Base-by-base conservation (phyloP, 2,888 invertebrate genomes). In the Loripinus fragilis region DNA sequence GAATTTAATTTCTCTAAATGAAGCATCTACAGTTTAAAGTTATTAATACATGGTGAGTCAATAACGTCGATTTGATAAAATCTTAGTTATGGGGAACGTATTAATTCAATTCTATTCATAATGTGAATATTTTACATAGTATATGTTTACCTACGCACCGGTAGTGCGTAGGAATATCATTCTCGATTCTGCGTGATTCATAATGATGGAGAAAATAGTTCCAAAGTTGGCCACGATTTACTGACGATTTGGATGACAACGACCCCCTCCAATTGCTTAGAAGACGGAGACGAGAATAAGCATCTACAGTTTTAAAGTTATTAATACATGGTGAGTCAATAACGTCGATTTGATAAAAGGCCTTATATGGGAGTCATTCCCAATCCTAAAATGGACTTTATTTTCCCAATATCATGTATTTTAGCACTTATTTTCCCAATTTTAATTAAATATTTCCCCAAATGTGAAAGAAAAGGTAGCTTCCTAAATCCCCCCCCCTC, bases 11-110 rank as follows among this genome's bases (percentile, higher is more conserved):
- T 10, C 41, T 28, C n/a, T 35, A 28, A 33, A 28, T 35, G 35
- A 65, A 28, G 35, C 8, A 65, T 25, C 65, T n/a, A 23, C 2
- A 10, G 7, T 35, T 35, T 33, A 38, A 10, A 65, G 12, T 38
- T 7, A 65, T 35, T 20, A 65, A 65, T 38, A 65, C 65, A 65
- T n/a, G 65, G 60, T 65, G 65, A 65, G 65, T 65, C 33, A 41
- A 35, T 65, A 65, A 65, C 35, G 35, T 65, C 33, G 65, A 28
- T 65, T 33, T 65, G 23, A 3, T 23, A 10, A 65, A 65, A 65
- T 52, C 52, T 7, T 52, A 52, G 52, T 25, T 52, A 52, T 25
- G 25, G n/a, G 52, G 52, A 52, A 52, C 28, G 52, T 52, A 52
- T 52, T 52, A 25, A 52, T 52, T 28, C 45, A 15, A 2, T 52